A percentile compares a stretch with the other conserved stretches of the same genome.
Evolutionary conservation across 2,113 vertebrate species (phyloP).

Genomic region (Acinonyx jubatus): DNA sequence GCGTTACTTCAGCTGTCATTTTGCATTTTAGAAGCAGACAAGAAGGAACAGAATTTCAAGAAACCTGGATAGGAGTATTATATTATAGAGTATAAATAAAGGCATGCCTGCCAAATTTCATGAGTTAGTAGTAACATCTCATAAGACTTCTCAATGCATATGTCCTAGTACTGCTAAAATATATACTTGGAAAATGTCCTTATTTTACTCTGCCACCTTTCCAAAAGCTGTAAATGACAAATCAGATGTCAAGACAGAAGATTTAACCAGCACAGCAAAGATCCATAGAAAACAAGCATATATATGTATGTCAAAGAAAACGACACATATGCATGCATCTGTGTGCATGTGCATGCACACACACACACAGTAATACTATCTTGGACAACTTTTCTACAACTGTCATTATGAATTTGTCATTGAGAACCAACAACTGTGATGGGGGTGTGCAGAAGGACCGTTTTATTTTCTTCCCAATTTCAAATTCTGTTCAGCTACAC

Average conservation of each 20-base stretch:
- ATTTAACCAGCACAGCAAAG: neutral
- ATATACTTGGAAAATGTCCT: neutral
- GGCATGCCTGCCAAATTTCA: neutral
- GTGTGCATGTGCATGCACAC: accelerated
- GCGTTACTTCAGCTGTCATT: constrained; percentile 25
- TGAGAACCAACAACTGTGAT: neutral
- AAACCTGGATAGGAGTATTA: neutral
- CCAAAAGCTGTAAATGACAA: neutral
- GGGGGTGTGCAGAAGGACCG: neutral
- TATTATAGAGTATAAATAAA: neutral
- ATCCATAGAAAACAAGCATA: neutral
- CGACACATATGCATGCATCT: too few species aligned
- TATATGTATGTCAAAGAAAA: neutral
- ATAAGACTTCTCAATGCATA: neutral
- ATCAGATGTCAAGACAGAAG: neutral
- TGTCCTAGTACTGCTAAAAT: neutral
- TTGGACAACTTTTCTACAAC: neutral
- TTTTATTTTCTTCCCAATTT: neutral
- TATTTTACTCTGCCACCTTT: neutral
- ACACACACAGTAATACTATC: neutral
- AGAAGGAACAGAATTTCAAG: neutral
- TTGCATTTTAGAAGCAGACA: neutral
- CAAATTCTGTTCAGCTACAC: neutral
- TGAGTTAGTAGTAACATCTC: neutral
- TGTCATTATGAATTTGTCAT: neutral